phyloP scores from a whole-genome alignment of 1,140 invertebrate species.

The Hylaeus anthracinus region DNA sequence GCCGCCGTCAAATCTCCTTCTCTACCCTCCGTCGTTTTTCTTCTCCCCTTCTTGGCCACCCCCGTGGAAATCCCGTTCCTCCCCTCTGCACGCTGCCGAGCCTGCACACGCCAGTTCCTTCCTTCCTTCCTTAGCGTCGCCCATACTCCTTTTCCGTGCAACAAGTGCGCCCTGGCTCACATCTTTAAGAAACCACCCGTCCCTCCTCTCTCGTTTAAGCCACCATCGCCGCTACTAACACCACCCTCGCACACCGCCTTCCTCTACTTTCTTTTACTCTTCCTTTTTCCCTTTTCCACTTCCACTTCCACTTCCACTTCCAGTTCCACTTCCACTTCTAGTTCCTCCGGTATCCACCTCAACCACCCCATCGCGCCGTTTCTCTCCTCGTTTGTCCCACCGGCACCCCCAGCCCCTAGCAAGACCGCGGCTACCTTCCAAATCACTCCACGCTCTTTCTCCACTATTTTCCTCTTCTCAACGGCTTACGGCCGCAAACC shows the following conservation, averaged over 20 bases:
- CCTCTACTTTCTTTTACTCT: background rate
- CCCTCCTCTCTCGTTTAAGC: conserved; percentile 46
- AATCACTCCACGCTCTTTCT: conserved; percentile 50
- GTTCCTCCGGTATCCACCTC: no score
- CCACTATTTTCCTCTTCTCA: conserved; percentile 20
- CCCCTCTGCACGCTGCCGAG: background rate
- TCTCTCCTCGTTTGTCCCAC: background rate
- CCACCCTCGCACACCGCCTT: conserved; percentile 35
- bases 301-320: background rate
- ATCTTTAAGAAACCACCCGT: conserved; percentile 78
- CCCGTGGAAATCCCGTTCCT: conserved; percentile 7
- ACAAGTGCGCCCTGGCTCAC: conserved; percentile 77
- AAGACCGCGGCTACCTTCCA: conserved; percentile 45
- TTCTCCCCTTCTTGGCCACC: conserved; percentile 28
- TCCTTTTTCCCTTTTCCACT: conserved; percentile 19
- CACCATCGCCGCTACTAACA: conserved; percentile 42
- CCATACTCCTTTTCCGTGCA: conserved; percentile 72
- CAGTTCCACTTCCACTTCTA: background rate
- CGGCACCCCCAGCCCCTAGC: background rate
- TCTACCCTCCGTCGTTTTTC: conserved; percentile 46
- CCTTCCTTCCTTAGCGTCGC: conserved; percentile 60
- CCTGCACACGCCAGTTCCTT: conserved; percentile 52
- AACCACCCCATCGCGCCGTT: background rate
- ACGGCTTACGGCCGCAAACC: conserved; percentile 38
- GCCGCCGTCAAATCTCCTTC: conserved; percentile 37